Percentiles rank a stretch among this genome's conserved stretches.
These are phyloP conservation scores for Drosophila paulistorum DNA, from an alignment of 1,140 invertebrate genomes.

Conservation along the genomic window DNA sequence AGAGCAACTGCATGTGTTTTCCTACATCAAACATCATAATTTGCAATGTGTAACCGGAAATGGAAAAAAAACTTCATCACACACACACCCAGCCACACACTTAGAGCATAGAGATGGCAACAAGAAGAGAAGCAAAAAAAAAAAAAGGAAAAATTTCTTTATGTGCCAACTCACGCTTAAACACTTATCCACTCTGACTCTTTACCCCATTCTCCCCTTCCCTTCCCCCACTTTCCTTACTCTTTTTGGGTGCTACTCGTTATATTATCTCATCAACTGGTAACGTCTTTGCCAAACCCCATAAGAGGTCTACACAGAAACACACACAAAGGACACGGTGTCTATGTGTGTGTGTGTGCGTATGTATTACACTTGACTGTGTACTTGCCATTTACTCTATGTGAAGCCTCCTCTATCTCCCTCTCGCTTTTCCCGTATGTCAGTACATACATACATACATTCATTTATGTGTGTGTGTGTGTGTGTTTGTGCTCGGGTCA, in stretches of 20 bases:
- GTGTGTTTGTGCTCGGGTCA: conserved; percentile 47
- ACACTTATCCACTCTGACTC: conserved; percentile 73
- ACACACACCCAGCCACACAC: background rate
- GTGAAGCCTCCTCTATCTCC: conserved; percentile 1
- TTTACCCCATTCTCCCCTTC: background rate
- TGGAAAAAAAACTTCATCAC: conserved; percentile 56
- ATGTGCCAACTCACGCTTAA: conserved; percentile 74
- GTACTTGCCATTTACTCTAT: conserved; percentile 63
- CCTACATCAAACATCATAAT: conserved; percentile 76
- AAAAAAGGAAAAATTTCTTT: conserved; percentile 71
- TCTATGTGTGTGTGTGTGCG: conserved; percentile 30
- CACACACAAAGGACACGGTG: conserved; percentile 39
- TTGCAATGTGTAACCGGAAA: conserved; percentile 72
- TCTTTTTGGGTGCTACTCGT: conserved; percentile 57
- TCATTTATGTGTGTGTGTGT: background rate
- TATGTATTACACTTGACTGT: conserved; percentile 55
- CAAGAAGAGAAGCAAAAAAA: conserved; percentile 25
- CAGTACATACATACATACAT: conserved; percentile 1
- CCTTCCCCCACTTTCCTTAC: background rate
- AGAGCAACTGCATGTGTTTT: conserved; percentile 47
- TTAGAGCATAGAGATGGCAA: conserved; percentile 18
- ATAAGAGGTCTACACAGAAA: conserved; percentile 50
- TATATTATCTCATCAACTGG: conserved; percentile 77
- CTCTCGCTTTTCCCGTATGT: background rate
- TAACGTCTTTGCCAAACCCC: conserved; percentile 64